phyloP scores from a whole-genome alignment of 2,888 invertebrate species.

The Priapulus caudatus region DNA sequence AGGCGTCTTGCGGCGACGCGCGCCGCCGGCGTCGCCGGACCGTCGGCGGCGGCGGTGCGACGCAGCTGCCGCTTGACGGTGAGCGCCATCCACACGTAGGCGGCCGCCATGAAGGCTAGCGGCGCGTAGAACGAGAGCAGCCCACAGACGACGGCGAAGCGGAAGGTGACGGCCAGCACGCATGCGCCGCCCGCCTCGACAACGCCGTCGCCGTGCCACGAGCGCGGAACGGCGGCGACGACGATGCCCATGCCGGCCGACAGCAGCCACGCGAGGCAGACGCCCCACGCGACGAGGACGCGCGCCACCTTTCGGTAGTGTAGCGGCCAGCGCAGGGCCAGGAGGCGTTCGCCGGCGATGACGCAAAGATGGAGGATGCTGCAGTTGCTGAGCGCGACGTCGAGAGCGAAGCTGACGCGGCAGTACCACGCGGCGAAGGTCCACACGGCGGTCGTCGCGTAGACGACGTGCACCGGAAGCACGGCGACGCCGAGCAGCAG shows the following conservation, averaged over 20 bases:
- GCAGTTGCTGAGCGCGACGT: background rate
- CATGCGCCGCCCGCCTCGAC: background rate
- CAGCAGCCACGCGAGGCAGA: background rate
- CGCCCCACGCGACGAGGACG: background rate
- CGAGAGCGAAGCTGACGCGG: background rate
- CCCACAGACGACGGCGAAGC: background rate
- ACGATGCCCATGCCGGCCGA: background rate
- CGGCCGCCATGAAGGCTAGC: background rate
- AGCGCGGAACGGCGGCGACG: background rate
- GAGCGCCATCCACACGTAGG: background rate
- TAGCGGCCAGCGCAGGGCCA: background rate
- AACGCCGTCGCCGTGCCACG: background rate
- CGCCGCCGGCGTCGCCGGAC: background rate
- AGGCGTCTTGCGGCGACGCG: background rate
- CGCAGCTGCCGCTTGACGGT: background rate
- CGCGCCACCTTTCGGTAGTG: background rate
- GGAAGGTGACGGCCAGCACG: background rate
- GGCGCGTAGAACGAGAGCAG: background rate
- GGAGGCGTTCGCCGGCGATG: background rate
- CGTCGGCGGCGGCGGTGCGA: background rate
- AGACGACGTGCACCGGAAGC: background rate
- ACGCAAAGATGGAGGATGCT: background rate
- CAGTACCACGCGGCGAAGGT: background rate
- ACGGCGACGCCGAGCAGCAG: background rate
- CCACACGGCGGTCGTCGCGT: background rate